Evolutionary conservation across 1,140 invertebrate genomes (phyloP).

Genomic region (Sminthurides bifidus): DNA sequence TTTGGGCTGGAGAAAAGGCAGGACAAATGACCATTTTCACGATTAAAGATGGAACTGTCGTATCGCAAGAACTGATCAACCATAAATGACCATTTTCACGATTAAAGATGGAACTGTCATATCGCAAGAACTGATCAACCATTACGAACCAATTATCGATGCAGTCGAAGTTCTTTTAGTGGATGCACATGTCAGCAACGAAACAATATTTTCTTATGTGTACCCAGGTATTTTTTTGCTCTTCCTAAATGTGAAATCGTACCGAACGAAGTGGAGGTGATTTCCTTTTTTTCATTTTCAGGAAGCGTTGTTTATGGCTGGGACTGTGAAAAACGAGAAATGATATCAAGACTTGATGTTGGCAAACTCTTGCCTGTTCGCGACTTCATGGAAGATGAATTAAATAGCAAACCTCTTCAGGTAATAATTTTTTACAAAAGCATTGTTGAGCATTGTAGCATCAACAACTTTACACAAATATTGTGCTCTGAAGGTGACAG

Average conservation of each 20-base stretch:
- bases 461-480: neutral
- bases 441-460: neutral
- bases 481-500: slow-evolving; percentile 50
- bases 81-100: slow-evolving; percentile 44
- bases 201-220: slow-evolving; percentile 61
- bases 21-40: slow-evolving; percentile 59
- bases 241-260: neutral
- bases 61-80: slow-evolving; percentile 47
- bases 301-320: slow-evolving; percentile 29
- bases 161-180: slow-evolving; percentile 47
- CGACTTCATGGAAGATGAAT: slow-evolving; percentile 26
- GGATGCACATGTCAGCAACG: slow-evolving; percentile 31
- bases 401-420: slow-evolving; percentile 26
- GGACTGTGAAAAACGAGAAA: slow-evolving; percentile 25
- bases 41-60: slow-evolving; percentile 46
- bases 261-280: neutral
- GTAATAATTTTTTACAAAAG: neutral
- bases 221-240: slow-evolving; percentile 43
- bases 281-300: neutral
- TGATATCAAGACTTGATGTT: slow-evolving; percentile 24
- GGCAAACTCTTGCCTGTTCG: slow-evolving; percentile 24
- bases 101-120: slow-evolving; percentile 47
- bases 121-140: slow-evolving; percentile 48
- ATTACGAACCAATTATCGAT: slow-evolving; percentile 45
- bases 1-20: slow-evolving; percentile 65